Conservation (phyloP, 2,113 vertebrate genomes). For the Acanthisitta chloris region DNA sequence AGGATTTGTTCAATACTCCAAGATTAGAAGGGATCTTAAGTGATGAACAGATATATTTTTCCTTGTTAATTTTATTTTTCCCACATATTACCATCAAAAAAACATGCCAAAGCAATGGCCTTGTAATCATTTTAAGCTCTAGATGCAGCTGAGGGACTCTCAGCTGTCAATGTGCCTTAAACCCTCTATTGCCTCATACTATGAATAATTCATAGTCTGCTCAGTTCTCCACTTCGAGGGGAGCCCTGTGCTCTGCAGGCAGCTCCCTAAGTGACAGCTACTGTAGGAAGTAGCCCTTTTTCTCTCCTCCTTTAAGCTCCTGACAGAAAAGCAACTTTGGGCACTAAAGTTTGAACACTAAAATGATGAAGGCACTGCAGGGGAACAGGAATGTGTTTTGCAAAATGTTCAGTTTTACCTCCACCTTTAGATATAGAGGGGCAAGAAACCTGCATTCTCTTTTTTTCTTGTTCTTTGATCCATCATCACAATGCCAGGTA, state of each 20-base stretch:
- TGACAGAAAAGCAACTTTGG: background rate
- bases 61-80: background rate
- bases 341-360: background rate
- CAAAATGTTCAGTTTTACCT: background rate
- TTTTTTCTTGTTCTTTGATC: background rate
- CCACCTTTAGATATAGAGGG: background rate
- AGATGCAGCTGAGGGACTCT: background rate
- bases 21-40: background rate
- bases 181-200: background rate
- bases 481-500: background rate
- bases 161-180: background rate
- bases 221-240: background rate
- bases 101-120: background rate
- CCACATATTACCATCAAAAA: background rate
- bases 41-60: background rate
- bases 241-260: background rate
- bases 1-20: background rate
- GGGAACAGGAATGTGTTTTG: background rate
- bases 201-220: background rate
- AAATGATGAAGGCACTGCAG: background rate
- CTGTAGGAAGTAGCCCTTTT: background rate
- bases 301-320: background rate
- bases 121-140: background rate
- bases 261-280: background rate
- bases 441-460: background rate